Evolutionary conservation across 2,888 invertebrate species (phyloP).

Genomic region (Onthophagus sagittarius): DNA sequence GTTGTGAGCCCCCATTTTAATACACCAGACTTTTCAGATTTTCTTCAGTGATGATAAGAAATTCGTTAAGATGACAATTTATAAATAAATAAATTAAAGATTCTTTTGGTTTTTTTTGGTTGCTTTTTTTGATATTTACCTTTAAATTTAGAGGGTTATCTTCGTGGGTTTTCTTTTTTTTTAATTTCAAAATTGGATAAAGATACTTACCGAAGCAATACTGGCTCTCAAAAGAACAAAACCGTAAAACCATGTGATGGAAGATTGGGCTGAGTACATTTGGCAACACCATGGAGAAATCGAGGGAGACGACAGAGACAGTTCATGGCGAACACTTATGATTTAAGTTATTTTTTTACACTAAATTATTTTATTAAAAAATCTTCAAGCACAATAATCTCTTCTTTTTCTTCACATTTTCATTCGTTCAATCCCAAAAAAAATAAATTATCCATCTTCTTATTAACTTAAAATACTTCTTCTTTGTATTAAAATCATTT

Average conservation of each 20-base stretch:
- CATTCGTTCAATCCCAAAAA: background rate
- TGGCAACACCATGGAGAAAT: slow-evolving; percentile 16
- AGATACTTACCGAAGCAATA: slow-evolving; percentile 33
- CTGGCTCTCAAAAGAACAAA: slow-evolving; percentile 33
- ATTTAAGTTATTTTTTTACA: background rate
- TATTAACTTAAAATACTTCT: too few species aligned
- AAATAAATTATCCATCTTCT: too few species aligned
- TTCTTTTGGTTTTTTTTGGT: too few species aligned
- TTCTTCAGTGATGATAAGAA: background rate
- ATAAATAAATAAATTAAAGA: too few species aligned
- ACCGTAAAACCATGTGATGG: slow-evolving; percentile 37
- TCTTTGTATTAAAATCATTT: too few species aligned
- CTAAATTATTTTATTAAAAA: background rate
- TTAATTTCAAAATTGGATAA: background rate
- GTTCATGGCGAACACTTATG: background rate
- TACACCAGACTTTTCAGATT: background rate
- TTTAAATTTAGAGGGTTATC: background rate
- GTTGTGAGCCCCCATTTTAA: background rate
- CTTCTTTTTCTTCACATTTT: background rate
- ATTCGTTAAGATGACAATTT: too few species aligned
- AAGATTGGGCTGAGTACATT: slow-evolving; percentile 49
- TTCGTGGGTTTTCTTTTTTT: background rate
- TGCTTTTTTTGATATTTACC: background rate
- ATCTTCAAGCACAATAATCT: background rate
- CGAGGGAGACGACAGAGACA: slow-evolving; percentile 1